A percentile compares a stretch with the other conserved stretches of the same genome.
phyloP scores from a whole-genome alignment of 2,888 invertebrate genomes.

The Arctia plantaginis region DNA sequence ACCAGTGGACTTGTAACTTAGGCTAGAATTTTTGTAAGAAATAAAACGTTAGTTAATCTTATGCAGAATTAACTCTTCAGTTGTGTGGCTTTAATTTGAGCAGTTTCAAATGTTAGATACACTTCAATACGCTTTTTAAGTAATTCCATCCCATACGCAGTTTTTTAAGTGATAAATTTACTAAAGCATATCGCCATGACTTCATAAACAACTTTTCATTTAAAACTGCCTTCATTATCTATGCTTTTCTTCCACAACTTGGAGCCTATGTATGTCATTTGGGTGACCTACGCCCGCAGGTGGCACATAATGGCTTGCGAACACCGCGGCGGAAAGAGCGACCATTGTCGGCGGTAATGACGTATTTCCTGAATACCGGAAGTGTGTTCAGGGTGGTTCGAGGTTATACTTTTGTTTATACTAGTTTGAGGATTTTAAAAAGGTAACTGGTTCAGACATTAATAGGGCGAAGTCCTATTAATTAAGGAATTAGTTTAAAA shows the following conservation, averaged over 20 bases:
- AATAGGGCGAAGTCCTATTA: not conserved
- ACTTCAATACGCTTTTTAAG: not conserved
- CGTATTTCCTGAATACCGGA: slow-evolving; percentile 64
- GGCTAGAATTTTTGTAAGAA: too few species aligned
- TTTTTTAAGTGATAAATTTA: not conserved
- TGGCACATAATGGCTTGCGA: slow-evolving; percentile 44
- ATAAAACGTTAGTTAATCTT: too few species aligned
- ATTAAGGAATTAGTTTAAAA: not conserved
- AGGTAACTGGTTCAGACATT: not conserved
- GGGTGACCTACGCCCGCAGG: slow-evolving; percentile 27
- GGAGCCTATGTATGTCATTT: slow-evolving; percentile 10
- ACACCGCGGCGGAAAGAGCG: slow-evolving; percentile 39
- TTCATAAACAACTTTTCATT: not conserved
- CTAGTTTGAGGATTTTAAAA: not conserved
- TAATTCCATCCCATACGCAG: not conserved
- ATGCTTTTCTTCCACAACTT: not conserved
- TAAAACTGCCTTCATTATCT: slow-evolving; percentile 11
- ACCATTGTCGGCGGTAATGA: slow-evolving; percentile 67
- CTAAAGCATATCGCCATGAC: not conserved
- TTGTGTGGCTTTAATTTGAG: too few species aligned
- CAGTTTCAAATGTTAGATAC: not conserved
- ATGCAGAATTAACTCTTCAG: too few species aligned
- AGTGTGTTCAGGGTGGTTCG: slow-evolving; percentile 27
- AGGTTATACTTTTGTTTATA: slow-evolving; percentile 22
- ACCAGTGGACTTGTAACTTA: too few species aligned